Evolutionary conservation across 2,888 invertebrate genomes (phyloP).

Genomic region (Drosophila koepferae): DNA sequence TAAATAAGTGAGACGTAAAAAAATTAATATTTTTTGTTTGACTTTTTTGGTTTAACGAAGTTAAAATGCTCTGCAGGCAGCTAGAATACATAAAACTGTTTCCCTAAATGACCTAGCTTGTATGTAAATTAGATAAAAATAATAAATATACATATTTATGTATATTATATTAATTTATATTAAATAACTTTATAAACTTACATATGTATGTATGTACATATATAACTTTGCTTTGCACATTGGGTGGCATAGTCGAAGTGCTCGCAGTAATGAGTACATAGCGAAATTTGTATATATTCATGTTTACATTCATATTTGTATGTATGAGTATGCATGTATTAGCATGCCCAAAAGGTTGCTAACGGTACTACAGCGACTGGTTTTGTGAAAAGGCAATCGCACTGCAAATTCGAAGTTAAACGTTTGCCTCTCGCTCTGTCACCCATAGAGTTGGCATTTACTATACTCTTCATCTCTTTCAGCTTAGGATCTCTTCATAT

Average conservation of each 20-base stretch:
- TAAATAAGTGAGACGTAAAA: constrained; percentile 53
- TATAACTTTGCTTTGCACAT: background rate
- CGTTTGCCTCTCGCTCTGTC: constrained; percentile 18
- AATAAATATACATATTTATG: background rate
- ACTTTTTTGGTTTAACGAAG: background rate
- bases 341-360: constrained; percentile 40
- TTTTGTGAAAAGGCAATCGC: constrained; percentile 37
- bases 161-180: no score
- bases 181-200: background rate
- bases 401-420: constrained; percentile 11
- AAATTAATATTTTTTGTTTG: background rate
- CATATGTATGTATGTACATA: no score
- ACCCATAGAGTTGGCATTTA: constrained; percentile 2
- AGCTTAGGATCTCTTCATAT: constrained; percentile 17
- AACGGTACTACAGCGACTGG: constrained; percentile 63
- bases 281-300: constrained; percentile 18
- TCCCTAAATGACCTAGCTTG: background rate
- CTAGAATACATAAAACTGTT: background rate
- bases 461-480: constrained; percentile 7
- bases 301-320: constrained; percentile 25
- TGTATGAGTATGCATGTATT: constrained; percentile 18
- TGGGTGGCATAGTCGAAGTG: background rate
- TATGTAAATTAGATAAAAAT: constrained; percentile 3
- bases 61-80: background rate
- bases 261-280: no score